Percentiles rank a stretch among this genome's conserved stretches.
Conservation (phyloP, 1,140 invertebrate species). For the Probaryconus sp. region DNA sequence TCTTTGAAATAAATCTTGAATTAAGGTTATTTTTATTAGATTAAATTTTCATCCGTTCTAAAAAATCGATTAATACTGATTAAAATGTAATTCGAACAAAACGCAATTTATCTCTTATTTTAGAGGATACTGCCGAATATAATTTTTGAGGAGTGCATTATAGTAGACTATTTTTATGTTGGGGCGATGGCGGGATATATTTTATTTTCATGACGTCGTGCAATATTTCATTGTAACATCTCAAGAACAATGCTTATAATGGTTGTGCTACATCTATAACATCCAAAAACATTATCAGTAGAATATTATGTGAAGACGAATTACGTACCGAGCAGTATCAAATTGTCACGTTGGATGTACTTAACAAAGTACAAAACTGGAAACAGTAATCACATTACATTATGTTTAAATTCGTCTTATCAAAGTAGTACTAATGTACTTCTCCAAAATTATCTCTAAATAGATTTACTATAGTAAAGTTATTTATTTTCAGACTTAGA, state of each 20-base stretch:
- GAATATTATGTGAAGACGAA: conserved; percentile 45
- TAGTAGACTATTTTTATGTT: conserved; percentile 35
- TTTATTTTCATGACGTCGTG: conserved; percentile 28
- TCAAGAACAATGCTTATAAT: conserved; percentile 43
- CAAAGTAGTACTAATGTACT: too few relatives aligned
- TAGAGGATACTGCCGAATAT: background rate
- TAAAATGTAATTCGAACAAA: too few relatives aligned
- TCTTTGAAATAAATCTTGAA: conserved; percentile 5
- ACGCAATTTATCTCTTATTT: too few relatives aligned
- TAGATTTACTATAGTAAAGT: too few relatives aligned
- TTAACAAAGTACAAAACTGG: conserved; percentile 12
- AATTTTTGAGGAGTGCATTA: conserved; percentile 17
- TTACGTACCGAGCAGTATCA: conserved; percentile 35
- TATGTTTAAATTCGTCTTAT: too few relatives aligned
- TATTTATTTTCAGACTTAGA: too few relatives aligned
- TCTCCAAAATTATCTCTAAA: too few relatives aligned
- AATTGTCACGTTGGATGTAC: conserved; percentile 30
- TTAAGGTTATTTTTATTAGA: background rate
- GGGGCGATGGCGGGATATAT: conserved; percentile 11
- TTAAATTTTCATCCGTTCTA: too few relatives aligned
- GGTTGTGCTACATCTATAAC: conserved; percentile 13
- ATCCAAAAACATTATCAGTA: conserved; percentile 37
- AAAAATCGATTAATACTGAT: too few relatives aligned
- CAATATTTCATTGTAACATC: conserved; percentile 53
- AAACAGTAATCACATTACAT: conserved; percentile 16